Base-by-base conservation (phyloP, 2,797 vertebrate genomes). In the Tauraco hartlaubi region DNA sequence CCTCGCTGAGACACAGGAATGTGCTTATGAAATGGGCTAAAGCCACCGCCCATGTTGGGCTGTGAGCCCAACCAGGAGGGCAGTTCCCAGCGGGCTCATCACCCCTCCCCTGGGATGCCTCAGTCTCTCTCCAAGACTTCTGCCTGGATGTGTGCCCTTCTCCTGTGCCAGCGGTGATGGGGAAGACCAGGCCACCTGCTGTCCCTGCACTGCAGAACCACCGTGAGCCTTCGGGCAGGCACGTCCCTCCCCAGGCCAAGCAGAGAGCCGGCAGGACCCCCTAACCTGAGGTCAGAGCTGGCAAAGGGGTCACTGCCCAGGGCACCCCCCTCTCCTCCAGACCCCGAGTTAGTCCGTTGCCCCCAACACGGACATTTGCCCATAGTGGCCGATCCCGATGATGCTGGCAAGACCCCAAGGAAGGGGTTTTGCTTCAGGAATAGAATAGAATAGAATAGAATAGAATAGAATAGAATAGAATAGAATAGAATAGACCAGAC, bases 271-370 rank as follows among this genome's bases (percentile, higher is more conserved):
- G 11, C 23, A 29, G 73, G 23, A 26, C 19, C 25, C 54, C 68
- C 35, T 2, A 10, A 9, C 2, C 41, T 7, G 28, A 15, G 21
- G 21, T 21, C 35, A 25, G 17, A 49, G 62, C 33, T 64, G 62
- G 56, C 37, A 12, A 10, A 46, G 54, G 43, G 18, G 7, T 25
- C 28, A 2, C 15, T 12, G 35, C 44, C 37, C 26, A 31, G 2
- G 20, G 33, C 17, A 31, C 19, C 19, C 52, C 26, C 11, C 3
- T 5, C 23, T n/a, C 25, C 48, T 37, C 31, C 46, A 41, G n/a
- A 29, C 29, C 9, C 66, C 0, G 0, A 1, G 2, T 41, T 35
- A 18, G 14, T 31, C n/a, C 9, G 2, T 12, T 28, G 21, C 12
- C 31, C 31, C 35, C 11, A 8, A 6, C 16, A 17, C 3, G 1